Conservation (phyloP, 2,113 vertebrate species). For the Genyomyrus donnyi region DNA sequence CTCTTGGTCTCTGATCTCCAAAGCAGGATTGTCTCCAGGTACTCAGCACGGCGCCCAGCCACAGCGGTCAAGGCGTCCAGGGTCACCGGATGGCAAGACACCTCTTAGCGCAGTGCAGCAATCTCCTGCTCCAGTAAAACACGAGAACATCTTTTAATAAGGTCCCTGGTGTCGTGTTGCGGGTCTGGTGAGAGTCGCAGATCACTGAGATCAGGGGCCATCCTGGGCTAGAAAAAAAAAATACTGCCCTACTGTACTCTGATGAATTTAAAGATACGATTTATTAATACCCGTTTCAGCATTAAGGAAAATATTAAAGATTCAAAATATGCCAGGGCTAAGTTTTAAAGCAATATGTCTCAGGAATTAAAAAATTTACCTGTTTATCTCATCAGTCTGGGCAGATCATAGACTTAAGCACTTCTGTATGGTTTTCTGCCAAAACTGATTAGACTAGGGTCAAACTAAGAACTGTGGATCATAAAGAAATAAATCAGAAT, state of each 20-base stretch:
- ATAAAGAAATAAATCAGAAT: constrained; percentile 40
- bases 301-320: constrained; percentile 33
- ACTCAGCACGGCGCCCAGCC: not conserved
- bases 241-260: not conserved
- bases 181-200: constrained; percentile 40
- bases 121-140: constrained; percentile 34
- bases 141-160: constrained; percentile 38
- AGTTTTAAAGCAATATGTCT: constrained; percentile 20
- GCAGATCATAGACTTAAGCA: not conserved
- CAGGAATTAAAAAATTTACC: not conserved
- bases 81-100: not conserved
- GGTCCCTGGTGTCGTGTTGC: constrained; percentile 31
- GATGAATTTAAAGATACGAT: constrained; percentile 20
- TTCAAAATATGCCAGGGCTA: constrained; percentile 21
- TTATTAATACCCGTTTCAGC: constrained; percentile 33
- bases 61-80: constrained; percentile 5
- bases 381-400: not conserved
- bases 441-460: constrained; percentile 31
- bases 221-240: constrained; percentile 9
- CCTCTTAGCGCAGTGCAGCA: constrained; percentile 20
- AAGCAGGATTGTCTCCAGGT: not conserved
- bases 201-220: constrained; percentile 16
- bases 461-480: constrained; percentile 29
- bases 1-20: not conserved
- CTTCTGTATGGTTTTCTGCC: constrained; percentile 40